These are phyloP conservation scores for Otus sunia DNA, from an alignment of 2,113 vertebrate genomes.

Conservation along the genomic window DNA sequence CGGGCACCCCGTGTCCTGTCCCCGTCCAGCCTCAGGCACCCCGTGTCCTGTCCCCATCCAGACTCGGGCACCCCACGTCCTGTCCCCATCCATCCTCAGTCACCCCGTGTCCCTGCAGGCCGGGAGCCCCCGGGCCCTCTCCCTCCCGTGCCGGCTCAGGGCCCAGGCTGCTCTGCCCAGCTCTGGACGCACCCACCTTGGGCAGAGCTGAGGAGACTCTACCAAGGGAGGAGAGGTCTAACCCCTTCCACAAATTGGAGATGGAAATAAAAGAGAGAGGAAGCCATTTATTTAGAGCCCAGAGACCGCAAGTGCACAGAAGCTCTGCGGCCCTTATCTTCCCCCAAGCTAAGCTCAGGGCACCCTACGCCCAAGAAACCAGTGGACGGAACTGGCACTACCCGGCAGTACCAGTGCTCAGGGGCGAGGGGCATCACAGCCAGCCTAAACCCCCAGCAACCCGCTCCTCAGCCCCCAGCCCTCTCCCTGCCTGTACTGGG, in stretches of 20 bases:
- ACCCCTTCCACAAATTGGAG: too few species aligned
- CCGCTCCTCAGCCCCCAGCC: not conserved
- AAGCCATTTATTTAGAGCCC: not conserved
- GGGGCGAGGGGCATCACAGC: not conserved
- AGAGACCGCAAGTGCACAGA: not conserved
- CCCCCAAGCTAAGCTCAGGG: too few species aligned
- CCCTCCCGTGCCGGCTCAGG: fast-evolving
- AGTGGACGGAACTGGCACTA: fast-evolving
- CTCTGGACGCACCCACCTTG: fast-evolving
- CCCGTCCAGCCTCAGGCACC: too few species aligned
- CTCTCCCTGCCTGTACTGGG: not conserved
- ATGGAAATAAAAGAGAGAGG: not conserved
- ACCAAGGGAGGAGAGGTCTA: fast-evolving
- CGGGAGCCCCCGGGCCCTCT: not conserved
- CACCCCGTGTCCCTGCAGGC: not conserved
- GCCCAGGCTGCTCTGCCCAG: fast-evolving
- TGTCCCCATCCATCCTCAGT: not conserved
- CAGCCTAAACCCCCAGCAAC: not conserved
- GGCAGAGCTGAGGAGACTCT: not conserved
- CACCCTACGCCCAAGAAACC: fast-evolving
- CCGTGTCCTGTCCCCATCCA: too few species aligned
- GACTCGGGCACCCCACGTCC: too few species aligned
- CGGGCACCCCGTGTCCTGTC: too few species aligned
- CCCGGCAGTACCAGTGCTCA: fast-evolving
- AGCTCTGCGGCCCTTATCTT: not conserved